Base-by-base conservation (phyloP, 92 coral and sea anemone species). In the Blastomussa wellsi region DNA sequence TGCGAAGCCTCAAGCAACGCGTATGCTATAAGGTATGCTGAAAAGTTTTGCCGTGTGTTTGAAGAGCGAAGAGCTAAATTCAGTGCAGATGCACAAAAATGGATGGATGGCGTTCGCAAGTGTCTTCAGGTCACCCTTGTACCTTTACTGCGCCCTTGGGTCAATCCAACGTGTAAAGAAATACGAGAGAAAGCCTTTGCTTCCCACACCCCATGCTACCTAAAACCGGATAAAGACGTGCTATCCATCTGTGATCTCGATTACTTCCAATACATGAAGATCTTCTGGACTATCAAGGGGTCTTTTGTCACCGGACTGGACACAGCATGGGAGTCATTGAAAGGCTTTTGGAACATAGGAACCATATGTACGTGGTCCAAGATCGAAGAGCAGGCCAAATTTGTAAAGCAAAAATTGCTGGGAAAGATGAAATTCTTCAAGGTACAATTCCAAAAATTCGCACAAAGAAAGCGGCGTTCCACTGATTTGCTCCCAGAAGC, bases 21-120 rank as follows among this genome's bases (percentile, higher is more conserved):
- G 14, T 92, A 92, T 42, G 95, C 95, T 10, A 78, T 92, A n/a
- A 55, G 33, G 62, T 92, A 78, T 31, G 95, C 95, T 37, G 91
- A 90, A 80, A 83, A 59, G 82, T 92, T 92, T 80, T 92, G 95
- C 78, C 81, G 59, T 9, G 31, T 84, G 82, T 92, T 84, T 38
- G 35, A 72, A 17, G 13, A 77, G 5, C 69, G 60, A 37, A 20
- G 24, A 20, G 0, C 1, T 44, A 28, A 13, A 65, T 90, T 92
- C 72, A 69, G 88, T 38, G 1, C 10, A 12, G 74, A 84, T 11
- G 95, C 88, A 12, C 66, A 82, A 44, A 71, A 81, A 29, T 92
- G 95, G 95, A 55, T 87, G 16, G 88, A 92, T 57, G 91, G 81
- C 20, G 93, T 87, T 24, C 82, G 95, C 0, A 90, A 90, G 82